Evolutionary conservation across 2,888 invertebrate genomes (phyloP).

Genomic region (Oasisia sp.): DNA sequence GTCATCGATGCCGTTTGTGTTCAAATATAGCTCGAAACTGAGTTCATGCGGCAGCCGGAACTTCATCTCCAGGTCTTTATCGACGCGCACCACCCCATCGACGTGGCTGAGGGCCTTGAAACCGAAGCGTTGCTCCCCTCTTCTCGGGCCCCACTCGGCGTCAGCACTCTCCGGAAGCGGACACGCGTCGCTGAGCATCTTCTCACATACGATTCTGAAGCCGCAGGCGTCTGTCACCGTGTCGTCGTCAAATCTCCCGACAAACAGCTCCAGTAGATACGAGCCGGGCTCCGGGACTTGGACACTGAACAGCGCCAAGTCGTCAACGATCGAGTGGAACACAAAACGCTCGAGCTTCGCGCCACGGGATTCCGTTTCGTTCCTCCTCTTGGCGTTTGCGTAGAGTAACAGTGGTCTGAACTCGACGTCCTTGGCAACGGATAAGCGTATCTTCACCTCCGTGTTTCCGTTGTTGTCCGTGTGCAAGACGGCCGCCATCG

Average conservation of each 20-base stretch:
- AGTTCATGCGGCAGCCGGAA: conserved; percentile 55
- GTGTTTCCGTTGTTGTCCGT: conserved; percentile 97
- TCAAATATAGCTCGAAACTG: conserved; percentile 92
- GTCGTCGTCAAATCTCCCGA: conserved; percentile 61
- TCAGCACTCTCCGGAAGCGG: conserved; percentile 96
- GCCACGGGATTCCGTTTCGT: conserved; percentile 82
- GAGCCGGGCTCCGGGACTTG: conserved; percentile 96
- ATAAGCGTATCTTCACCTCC: conserved; percentile 91
- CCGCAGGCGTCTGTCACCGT: conserved; percentile 76
- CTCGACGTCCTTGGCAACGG: conserved; percentile 92
- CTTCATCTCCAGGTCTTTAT: conserved; percentile 67
- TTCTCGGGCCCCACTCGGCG: conserved; percentile 99
- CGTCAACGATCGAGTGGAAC: conserved; percentile 84
- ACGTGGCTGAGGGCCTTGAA: conserved; percentile 74
- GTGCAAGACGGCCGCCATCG: conserved; percentile 83
- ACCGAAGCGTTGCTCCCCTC: conserved; percentile 91
- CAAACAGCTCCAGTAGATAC: conserved; percentile 95
- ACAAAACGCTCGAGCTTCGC: conserved; percentile 96
- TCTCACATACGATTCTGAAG: conserved; percentile 69
- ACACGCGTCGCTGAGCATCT: conserved; percentile 94
- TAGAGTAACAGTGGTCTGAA: conserved; percentile 99
- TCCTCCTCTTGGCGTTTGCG: conserved; percentile 75
- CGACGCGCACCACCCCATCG: conserved; percentile 91
- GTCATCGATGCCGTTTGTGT: conserved; percentile 95
- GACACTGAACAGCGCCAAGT: conserved; percentile 87